Conservation (phyloP, 2,797 vertebrate species). For the Aulostomus chinensis region DNA sequence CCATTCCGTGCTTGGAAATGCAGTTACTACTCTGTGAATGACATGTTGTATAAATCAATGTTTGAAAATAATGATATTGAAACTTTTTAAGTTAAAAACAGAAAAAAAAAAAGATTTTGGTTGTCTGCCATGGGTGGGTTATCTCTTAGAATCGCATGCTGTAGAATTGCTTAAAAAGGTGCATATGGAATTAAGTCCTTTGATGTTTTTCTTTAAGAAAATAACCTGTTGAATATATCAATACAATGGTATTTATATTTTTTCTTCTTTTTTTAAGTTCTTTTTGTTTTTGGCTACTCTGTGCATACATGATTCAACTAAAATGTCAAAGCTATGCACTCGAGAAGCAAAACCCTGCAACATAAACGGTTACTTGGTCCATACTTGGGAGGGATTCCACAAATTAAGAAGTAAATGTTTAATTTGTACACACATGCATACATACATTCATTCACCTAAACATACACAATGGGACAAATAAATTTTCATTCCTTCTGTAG, state of each 20-base stretch:
- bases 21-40: constrained; percentile 97
- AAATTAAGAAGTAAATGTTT: constrained; percentile 69
- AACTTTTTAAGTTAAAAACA: constrained; percentile 98
- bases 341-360: constrained; percentile 80
- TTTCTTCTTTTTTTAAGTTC: constrained; percentile 53
- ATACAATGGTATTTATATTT: constrained; percentile 90
- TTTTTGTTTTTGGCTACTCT: constrained; percentile 83
- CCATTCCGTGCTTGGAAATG: constrained; percentile 87
- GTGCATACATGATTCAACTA: constrained; percentile 85
- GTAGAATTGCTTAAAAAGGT: constrained; percentile 99
- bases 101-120: constrained; percentile 83
- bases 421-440: constrained; percentile 71
- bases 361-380: constrained; percentile 74
- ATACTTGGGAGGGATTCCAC: constrained; percentile 74
- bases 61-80: constrained; percentile 99
- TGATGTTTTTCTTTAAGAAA: constrained; percentile 95
- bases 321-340: constrained; percentile 88
- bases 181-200: constrained; percentile 96
- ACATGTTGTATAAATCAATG: constrained; percentile 99
- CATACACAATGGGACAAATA: constrained; percentile 76
- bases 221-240: constrained; percentile 94
- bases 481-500: constrained; percentile 86
- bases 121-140: constrained; percentile 98
- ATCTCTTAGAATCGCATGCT: constrained; percentile 99
- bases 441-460: constrained; percentile 62